Evolutionary conservation across 2,888 invertebrate species (phyloP).

Genomic region (Acanthosepion esculentum): DNA sequence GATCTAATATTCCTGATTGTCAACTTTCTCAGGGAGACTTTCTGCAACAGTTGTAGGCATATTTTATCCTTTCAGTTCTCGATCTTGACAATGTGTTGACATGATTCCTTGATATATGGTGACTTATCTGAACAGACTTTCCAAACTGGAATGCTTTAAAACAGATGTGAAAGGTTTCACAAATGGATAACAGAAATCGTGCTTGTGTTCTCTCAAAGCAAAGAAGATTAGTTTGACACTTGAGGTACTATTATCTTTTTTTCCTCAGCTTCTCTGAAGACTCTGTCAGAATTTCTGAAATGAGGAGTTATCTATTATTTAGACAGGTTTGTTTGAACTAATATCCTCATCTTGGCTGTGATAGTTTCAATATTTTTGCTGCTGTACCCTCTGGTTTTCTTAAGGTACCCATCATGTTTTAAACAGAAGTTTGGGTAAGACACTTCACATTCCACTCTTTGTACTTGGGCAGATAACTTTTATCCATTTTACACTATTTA

Average conservation of each 20-base stretch:
- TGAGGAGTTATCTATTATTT: not conserved
- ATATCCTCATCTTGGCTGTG: not conserved
- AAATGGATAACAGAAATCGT: not conserved
- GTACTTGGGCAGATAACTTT: no score
- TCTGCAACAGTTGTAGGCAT: not conserved
- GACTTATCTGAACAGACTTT: not conserved
- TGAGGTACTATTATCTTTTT: not conserved
- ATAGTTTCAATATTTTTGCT: no score
- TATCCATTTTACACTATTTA: no score
- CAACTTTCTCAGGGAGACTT: not conserved
- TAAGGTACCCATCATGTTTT: no score
- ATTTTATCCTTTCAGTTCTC: not conserved
- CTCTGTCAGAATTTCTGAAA: not conserved
- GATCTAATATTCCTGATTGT: not conserved
- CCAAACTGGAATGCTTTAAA: not conserved
- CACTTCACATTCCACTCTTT: not conserved
- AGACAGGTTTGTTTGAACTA: not conserved
- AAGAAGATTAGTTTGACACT: not conserved
- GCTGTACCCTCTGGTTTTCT: no score
- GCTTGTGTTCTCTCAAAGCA: not conserved
- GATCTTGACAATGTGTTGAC: not conserved
- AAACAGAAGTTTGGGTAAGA: not conserved
- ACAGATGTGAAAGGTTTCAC: constrained; percentile 33
- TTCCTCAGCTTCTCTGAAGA: not conserved
- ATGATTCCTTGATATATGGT: not conserved